Base-by-base conservation (phyloP, 1,140 invertebrate species). In the Penaeus vannamei region DNA sequence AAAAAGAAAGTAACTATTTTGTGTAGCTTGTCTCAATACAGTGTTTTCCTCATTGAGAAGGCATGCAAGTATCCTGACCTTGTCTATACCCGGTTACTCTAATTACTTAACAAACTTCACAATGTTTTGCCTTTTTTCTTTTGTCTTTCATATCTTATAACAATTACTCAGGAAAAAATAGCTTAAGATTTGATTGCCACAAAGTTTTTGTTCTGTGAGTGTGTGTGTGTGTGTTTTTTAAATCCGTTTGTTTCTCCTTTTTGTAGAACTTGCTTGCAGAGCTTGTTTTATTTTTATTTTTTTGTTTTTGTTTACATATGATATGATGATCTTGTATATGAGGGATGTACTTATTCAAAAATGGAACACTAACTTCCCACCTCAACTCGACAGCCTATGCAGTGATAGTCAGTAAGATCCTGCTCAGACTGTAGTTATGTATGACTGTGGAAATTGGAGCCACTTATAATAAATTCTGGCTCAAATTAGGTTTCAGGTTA, bases 91-190 rank as follows among this genome's bases (percentile, higher is more conserved):
- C 60, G 36, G 64, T 84, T 84, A 66, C 46, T 64, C 46, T 84
- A 46, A 64, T 66, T 36, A 84, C 60, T 29, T 32, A 64, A 64
- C 83, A 64, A 36, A 84, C 22, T 36, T 84, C 46, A n/a, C 66
- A n/a, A 64, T 66, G 61, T 84, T 60, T 66, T 64, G 66, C 61
- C 66, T 84, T 84, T 84, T 81, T 81, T 59, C 66, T 64, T 84
- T 66, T 42, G 61, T 87, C 85, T 87, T 87, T 87, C 85, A 87
- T 53, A 87, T 87, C 29, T 36, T 87, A 87, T 81, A 87, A 87
- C 85, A 87, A 87, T 87, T 87, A 87, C 85, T 87, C 85, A 87
- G 85, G 85, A 87, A 87, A 86, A 85, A 85, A 69, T 87, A 87
- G 85, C 77, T 86, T 87, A 87, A 87, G 85, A 87, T 81, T 87